Evolutionary conservation across 2,113 vertebrate genomes (phyloP).

Genomic region (Pipa parva): DNA sequence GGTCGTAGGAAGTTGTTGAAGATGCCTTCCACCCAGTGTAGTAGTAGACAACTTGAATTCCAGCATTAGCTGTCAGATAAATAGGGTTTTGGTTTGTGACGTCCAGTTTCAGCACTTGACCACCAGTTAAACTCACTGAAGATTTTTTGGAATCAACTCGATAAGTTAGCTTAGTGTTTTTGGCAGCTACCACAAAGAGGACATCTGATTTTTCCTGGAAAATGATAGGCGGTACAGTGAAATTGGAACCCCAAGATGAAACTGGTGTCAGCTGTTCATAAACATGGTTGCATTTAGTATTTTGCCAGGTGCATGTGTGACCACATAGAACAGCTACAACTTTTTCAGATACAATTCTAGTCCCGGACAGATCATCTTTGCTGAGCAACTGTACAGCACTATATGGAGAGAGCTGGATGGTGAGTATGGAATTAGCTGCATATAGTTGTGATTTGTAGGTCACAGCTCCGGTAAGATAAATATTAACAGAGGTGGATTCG

Average conservation of each 20-base stretch:
- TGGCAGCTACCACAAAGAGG: not conserved
- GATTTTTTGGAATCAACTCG: not conserved
- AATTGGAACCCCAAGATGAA: not conserved
- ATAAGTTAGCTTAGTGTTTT: not conserved
- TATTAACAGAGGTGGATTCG: conserved; percentile 49
- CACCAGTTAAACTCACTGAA: not conserved
- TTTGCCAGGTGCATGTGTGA: not conserved
- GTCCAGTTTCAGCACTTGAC: not conserved
- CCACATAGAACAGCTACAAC: conserved; percentile 11
- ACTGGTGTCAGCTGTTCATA: conserved; percentile 11
- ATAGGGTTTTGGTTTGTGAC: not conserved
- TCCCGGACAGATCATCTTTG: not conserved
- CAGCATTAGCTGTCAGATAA: not conserved
- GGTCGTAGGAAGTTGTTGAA: not conserved
- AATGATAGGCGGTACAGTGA: not conserved
- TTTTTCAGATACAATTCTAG: conserved; percentile 1
- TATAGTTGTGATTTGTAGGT: not conserved
- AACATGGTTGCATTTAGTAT: not conserved
- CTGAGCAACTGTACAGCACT: not conserved
- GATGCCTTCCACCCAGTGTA: not conserved
- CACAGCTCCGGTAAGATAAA: conserved; percentile 31
- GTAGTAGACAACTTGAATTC: conserved; percentile 7
- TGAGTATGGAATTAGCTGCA: not conserved
- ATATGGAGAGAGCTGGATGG: not conserved
- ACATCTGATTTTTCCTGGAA: not conserved